Evolutionary conservation across 2,888 invertebrate genomes (phyloP).

Genomic region (Busseola fusca): DNA sequence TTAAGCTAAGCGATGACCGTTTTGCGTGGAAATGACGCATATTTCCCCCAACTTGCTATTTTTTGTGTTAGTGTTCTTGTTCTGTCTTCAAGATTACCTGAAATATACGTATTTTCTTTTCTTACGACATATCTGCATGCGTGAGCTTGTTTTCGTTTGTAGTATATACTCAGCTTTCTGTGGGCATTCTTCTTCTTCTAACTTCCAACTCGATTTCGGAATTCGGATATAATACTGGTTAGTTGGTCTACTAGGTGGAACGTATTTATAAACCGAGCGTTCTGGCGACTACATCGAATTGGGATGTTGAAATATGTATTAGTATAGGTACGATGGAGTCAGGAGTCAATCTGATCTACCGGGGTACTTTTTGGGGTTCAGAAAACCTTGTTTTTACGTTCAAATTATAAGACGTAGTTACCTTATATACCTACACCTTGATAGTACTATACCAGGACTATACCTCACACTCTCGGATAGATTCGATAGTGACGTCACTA

Average conservation of each 20-base stretch:
- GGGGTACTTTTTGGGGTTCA: not conserved
- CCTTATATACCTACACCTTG: not conserved
- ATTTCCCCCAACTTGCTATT: not conserved
- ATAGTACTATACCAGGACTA: no score
- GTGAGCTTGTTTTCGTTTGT: not conserved
- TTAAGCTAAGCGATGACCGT: not conserved
- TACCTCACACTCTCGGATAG: slow-evolving; percentile 21
- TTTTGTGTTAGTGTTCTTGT: not conserved
- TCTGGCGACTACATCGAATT: slow-evolving; percentile 36
- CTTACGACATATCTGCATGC: not conserved
- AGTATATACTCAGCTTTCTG: not conserved
- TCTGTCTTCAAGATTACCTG: not conserved
- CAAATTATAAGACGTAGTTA: not conserved
- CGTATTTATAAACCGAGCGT: slow-evolving; percentile 59
- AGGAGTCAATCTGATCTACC: slow-evolving; percentile 12
- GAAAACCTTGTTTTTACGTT: not conserved
- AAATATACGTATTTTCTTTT: not conserved
- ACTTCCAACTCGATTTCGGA: slow-evolving; percentile 70
- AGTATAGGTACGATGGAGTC: not conserved
- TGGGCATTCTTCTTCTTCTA: no score
- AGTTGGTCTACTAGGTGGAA: slow-evolving; percentile 50
- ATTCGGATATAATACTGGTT: slow-evolving; percentile 62
- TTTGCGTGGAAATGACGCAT: not conserved
- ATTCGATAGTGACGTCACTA: slow-evolving; percentile 37
- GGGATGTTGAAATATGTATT: slow-evolving; percentile 35